Percentiles rank a stretch among this genome's conserved stretches.
These are phyloP conservation scores for Craniophora ligustri DNA, from an alignment of 2,888 invertebrate genomes.

Conservation along the genomic window DNA sequence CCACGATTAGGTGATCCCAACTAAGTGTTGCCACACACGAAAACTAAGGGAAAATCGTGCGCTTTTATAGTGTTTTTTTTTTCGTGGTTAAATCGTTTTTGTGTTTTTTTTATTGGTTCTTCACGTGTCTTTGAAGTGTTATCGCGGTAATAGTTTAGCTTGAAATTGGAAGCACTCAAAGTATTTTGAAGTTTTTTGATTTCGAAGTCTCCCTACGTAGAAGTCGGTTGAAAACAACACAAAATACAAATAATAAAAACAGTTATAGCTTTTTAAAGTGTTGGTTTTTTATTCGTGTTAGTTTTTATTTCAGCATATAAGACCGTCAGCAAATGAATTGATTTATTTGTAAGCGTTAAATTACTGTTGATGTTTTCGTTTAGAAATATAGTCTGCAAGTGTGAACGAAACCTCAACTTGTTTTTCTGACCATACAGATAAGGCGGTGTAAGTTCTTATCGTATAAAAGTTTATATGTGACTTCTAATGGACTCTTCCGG, in stretches of 20 bases:
- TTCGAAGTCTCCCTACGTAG: no score
- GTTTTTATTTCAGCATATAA: background rate
- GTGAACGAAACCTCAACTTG: conserved; percentile 21
- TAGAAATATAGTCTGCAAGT: conserved; percentile 14
- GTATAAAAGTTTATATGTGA: conserved; percentile 20
- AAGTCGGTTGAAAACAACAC: no score
- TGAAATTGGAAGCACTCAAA: no score
- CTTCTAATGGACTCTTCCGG: background rate
- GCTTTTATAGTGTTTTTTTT: conserved; percentile 48
- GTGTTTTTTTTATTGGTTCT: conserved; percentile 26
- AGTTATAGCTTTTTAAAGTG: no score
- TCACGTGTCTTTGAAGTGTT: conserved; percentile 22
- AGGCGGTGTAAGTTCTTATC: conserved; percentile 22
- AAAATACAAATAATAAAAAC: no score
- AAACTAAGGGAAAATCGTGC: conserved; percentile 21
- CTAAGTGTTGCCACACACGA: conserved; percentile 53
- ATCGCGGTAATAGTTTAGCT: no score
- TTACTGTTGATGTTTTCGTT: conserved; percentile 33
- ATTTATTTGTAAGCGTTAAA: conserved; percentile 17
- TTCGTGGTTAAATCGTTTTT: conserved; percentile 14
- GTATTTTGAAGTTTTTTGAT: background rate
- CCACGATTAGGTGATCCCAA: conserved; percentile 45
- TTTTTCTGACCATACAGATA: conserved; percentile 27
- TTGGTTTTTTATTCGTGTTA: no score
- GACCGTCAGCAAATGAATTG: conserved; percentile 10